Base-by-base conservation (phyloP, 2,113 vertebrate genomes). In the Illadopsis cleaveri region DNA sequence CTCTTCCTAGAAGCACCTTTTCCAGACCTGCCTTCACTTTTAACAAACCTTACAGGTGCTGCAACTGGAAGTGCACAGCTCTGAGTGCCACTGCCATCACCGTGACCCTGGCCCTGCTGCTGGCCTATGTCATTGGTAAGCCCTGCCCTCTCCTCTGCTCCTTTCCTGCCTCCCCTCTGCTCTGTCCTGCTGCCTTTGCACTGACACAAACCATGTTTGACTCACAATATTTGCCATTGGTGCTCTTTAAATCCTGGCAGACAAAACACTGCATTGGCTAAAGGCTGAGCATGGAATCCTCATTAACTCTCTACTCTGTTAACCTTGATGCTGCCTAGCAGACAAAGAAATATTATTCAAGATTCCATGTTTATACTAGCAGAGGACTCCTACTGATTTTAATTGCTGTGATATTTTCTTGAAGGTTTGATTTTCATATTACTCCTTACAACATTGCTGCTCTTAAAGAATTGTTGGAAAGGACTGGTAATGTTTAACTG, bases 51-150 rank as follows among this genome's bases (percentile, higher is more conserved):
- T 99, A 99, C 90, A 98, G 99, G 97, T 99, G 99, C 96, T 99
- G 99, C 98, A 99, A 99, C 97, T 99, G 99, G 99, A 99, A 99
- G 97, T 99, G 99, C 47, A 99, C 99, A 1, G 99, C 99, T 40
- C 92, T 99, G 97, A 99, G 99, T 2, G 99, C 99, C 20, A 99
- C 99, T 5, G 99, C 99, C 7, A 98, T 99, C 82, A 99, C 99
- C 0, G 98, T 99, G 89, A 99, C 99, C 31, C 97, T 99, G 94
- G 99, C 99, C 9, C 95, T 99, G 96, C 95, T 99, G 94, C 98
- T 99, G 79, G 98, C 99, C 90, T 99, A 99, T 65, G 99, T 99
- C 94, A 99, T 99, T 12, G 99, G 99, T 99, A 99, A 99, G 99
- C 97, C 30, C 51, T 50, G 44, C 51, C 58, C 78, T 86, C 88